A percentile compares a stretch with the other conserved stretches of the same genome.
Conservation (phyloP, 2,113 vertebrate species). For the Dinomys branickii region DNA sequence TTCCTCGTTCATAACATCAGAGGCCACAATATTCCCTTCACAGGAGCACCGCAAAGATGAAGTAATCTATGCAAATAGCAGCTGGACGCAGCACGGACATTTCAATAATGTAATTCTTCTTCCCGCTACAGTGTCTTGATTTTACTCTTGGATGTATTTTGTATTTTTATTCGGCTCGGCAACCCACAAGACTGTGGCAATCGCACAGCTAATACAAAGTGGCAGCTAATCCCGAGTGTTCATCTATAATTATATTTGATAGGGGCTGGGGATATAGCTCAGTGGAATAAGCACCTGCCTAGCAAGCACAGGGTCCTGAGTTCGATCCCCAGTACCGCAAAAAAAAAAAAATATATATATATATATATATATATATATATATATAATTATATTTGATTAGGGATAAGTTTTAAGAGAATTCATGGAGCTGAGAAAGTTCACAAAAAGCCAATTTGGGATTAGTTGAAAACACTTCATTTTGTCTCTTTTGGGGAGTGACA, state of each 20-base stretch:
- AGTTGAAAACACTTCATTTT: conserved; percentile 8
- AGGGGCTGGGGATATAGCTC: too few relatives aligned
- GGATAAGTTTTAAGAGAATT: conserved; percentile 53
- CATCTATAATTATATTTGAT: conserved; percentile 54
- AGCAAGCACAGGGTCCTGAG: too few relatives aligned
- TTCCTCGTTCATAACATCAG: conserved; percentile 35
- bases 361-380: too few relatives aligned
- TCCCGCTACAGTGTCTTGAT: background rate
- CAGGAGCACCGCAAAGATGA: background rate
- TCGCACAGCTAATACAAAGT: conserved; percentile 26
- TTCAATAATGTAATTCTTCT: background rate
- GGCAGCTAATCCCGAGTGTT: background rate
- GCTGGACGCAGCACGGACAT: background rate
- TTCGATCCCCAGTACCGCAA: too few relatives aligned
- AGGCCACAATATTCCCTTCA: background rate
- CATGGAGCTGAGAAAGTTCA: conserved; percentile 54
- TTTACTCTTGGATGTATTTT: conserved; percentile 57
- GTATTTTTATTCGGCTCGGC: conserved; percentile 39
- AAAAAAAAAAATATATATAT: too few relatives aligned
- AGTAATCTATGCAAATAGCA: background rate
- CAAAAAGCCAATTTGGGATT: conserved; percentile 8
- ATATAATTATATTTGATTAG: conserved; percentile 55
- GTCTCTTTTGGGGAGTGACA: background rate
- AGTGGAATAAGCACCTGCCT: too few relatives aligned
- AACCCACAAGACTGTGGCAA: conserved; percentile 19